A percentile compares a stretch with the other conserved stretches of the same genome.
Conservation (phyloP, 2,797 vertebrate species). For the Onychomys leucogaster region DNA sequence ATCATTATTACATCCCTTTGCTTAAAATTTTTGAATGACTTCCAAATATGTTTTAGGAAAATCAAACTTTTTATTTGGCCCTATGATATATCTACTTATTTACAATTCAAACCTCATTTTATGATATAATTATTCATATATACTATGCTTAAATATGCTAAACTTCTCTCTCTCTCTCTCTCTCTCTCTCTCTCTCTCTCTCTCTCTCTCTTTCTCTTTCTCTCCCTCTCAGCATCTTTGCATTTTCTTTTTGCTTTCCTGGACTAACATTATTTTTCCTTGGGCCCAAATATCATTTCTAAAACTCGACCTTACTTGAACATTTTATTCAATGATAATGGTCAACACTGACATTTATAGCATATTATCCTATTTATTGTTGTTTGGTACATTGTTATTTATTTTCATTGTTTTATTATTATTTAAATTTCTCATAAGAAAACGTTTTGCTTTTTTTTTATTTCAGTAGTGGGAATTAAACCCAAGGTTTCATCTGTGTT, state of each 20-base stretch:
- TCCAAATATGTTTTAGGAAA: neutral
- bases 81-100: neutral
- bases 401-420: neutral
- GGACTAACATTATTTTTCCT: neutral
- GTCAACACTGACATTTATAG: neutral
- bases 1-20: neutral
- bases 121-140: neutral
- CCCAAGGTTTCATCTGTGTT: neutral
- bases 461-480: neutral
- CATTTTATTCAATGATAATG: neutral
- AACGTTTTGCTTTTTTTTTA: neutral
- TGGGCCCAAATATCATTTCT: neutral
- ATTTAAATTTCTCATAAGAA: neutral
- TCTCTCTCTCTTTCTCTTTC: too few species aligned
- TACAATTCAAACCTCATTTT: neutral
- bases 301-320: neutral
- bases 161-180: neutral
- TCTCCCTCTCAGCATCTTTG: neutral
- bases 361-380: neutral
- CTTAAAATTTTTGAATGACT: conserved; percentile 18
- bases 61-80: neutral
- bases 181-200: too few species aligned
- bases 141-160: neutral
- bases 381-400: neutral
- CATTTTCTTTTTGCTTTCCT: neutral